Evolutionary conservation across 2,113 vertebrate genomes (phyloP).

Genomic region (Penelope pileata): DNA sequence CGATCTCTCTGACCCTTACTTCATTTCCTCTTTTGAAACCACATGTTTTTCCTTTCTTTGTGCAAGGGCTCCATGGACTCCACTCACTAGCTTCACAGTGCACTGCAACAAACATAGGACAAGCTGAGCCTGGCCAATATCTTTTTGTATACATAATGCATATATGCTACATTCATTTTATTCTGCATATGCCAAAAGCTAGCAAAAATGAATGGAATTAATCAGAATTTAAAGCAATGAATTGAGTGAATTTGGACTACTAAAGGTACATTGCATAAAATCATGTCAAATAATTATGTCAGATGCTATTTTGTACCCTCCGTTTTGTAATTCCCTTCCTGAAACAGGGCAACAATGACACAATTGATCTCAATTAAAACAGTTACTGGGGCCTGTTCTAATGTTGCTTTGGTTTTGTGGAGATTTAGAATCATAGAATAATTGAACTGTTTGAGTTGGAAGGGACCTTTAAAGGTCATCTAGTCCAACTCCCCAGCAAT

Average conservation of each 20-base stretch:
- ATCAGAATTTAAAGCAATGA: neutral
- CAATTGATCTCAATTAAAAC: neutral
- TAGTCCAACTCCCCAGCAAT: no score
- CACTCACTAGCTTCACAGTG: slow-evolving; percentile 93
- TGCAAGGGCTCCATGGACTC: slow-evolving; percentile 92
- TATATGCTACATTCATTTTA: neutral
- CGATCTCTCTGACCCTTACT: slow-evolving; percentile 87
- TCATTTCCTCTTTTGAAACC: slow-evolving; percentile 93
- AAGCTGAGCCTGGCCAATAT: slow-evolving; percentile 10
- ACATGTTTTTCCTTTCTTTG: slow-evolving; percentile 89
- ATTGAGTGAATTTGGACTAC: neutral
- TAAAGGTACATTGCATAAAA: neutral
- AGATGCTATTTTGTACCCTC: neutral
- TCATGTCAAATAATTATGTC: neutral
- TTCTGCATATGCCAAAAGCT: neutral
- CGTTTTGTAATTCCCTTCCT: neutral
- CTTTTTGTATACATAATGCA: neutral
- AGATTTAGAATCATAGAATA: no score
- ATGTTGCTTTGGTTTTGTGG: neutral
- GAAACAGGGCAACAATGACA: neutral
- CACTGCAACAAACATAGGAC: slow-evolving; percentile 81
- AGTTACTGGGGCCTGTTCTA: neutral
- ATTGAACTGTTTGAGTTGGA: no score
- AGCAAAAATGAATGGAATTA: neutral
- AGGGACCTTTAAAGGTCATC: no score